phyloP scores from a whole-genome alignment of 2,888 invertebrate species.

The Aelia acuminata region DNA sequence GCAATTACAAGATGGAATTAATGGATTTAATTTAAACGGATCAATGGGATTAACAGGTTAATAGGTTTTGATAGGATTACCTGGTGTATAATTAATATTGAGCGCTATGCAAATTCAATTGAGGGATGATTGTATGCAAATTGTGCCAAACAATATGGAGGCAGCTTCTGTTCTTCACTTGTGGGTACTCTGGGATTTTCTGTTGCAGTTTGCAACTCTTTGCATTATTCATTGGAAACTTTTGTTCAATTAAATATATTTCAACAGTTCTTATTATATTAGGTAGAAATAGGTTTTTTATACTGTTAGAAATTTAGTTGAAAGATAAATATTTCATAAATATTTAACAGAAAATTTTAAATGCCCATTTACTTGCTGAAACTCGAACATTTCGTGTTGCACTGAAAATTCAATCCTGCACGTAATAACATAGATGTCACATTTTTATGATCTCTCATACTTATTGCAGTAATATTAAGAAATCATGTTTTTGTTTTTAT shows the following conservation, averaged over 20 bases:
- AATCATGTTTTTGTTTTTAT: no score
- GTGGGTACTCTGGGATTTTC: not conserved
- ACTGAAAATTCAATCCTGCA: no score
- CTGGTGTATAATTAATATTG: conserved; percentile 7
- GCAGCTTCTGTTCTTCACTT: not conserved
- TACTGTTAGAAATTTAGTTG: not conserved
- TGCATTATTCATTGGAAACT: not conserved
- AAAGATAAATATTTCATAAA: no score
- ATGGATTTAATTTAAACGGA: not conserved
- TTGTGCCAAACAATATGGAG: not conserved
- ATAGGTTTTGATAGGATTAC: not conserved
- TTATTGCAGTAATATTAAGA: no score
- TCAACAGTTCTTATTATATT: not conserved
- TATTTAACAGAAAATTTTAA: no score
- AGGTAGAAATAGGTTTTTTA: not conserved
- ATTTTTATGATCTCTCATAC: no score
- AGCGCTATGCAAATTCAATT: not conserved
- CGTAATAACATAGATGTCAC: no score
- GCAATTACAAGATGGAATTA: not conserved
- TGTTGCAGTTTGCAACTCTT: not conserved
- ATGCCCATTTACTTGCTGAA: no score
- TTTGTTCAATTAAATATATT: not conserved
- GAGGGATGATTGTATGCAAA: conserved; percentile 33
- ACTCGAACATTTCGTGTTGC: no score
- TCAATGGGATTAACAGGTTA: not conserved